A percentile compares a stretch with the other conserved stretches of the same genome.
phyloP scores from a whole-genome alignment of 1,140 invertebrate genomes.

The Neodiprion pinetum region DNA sequence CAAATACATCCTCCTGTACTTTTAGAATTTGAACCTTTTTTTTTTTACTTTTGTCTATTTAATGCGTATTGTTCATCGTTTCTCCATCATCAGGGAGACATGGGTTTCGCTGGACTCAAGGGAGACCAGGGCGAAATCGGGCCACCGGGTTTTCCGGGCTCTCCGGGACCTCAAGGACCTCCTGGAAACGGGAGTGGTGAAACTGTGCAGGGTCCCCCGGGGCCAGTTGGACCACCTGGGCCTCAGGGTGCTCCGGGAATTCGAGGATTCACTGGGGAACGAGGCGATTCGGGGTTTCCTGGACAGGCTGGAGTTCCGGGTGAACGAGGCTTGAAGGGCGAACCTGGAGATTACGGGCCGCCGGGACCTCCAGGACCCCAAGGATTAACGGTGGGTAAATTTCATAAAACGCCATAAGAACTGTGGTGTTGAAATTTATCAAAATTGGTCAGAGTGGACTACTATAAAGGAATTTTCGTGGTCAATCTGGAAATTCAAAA shows the following conservation, averaged over 20 bases:
- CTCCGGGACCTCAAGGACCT: conserved; percentile 15
- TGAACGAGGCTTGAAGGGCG: conserved; percentile 23
- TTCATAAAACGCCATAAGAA: not conserved
- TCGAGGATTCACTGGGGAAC: not conserved
- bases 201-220: not conserved
- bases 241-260: conserved; percentile 14
- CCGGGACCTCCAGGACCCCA: conserved; percentile 26
- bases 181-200: conserved; percentile 16
- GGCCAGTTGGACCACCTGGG: not conserved
- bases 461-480: not conserved
- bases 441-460: not conserved
- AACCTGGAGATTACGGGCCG: conserved; percentile 34
- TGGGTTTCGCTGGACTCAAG: conserved; percentile 43
- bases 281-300: conserved; percentile 11
- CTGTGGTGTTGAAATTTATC: not conserved
- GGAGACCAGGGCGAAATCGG: conserved; percentile 48
- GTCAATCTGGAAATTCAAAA: no score
- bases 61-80: not conserved
- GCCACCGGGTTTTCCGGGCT: conserved; percentile 35
- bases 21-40: not conserved
- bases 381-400: conserved; percentile 25
- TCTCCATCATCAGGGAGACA: conserved; percentile 30
- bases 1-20: not conserved
- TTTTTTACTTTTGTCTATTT: not conserved
- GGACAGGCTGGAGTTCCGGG: conserved; percentile 7